These are phyloP conservation scores for Paralvinella palmiformis DNA, from an alignment of 1,140 invertebrate species.

Conservation along the genomic window DNA sequence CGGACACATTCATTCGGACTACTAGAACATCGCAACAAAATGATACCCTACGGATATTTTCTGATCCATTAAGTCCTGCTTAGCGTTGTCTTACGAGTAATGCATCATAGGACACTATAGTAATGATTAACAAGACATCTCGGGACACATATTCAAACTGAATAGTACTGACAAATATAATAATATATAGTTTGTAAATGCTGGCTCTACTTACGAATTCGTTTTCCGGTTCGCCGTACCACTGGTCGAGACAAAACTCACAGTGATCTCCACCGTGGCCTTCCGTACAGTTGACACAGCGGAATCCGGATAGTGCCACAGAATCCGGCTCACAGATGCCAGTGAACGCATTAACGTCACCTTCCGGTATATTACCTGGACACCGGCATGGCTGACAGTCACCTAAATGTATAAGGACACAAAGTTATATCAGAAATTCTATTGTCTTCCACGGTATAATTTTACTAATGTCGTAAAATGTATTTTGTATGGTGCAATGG, in stretches of 20 bases:
- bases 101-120: not conserved
- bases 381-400: constrained; percentile 28
- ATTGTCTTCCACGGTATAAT: not conserved
- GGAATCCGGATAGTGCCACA: not conserved
- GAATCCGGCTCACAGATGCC: not conserved
- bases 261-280: constrained; percentile 89
- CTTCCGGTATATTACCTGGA: constrained; percentile 22
- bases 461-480: not conserved
- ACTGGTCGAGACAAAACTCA: constrained; percentile 81
- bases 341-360: constrained; percentile 25
- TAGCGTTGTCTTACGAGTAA: too few relatives aligned
- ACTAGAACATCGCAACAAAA: too few relatives aligned
- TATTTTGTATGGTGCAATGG: not conserved
- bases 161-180: not conserved
- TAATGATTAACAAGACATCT: not conserved
- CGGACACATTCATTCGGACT: too few relatives aligned
- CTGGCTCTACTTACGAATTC: constrained; percentile 36
- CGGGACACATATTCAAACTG: not conserved
- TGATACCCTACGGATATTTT: too few relatives aligned
- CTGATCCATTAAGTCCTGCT: too few relatives aligned
- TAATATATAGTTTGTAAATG: not conserved
- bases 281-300: constrained; percentile 60
- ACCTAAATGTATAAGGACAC: constrained; percentile 18
- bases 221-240: constrained; percentile 83
- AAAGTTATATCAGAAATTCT: not conserved